Evolutionary conservation across 2,113 vertebrate genomes (phyloP).

Genomic region (Gorsachius goisagi): DNA sequence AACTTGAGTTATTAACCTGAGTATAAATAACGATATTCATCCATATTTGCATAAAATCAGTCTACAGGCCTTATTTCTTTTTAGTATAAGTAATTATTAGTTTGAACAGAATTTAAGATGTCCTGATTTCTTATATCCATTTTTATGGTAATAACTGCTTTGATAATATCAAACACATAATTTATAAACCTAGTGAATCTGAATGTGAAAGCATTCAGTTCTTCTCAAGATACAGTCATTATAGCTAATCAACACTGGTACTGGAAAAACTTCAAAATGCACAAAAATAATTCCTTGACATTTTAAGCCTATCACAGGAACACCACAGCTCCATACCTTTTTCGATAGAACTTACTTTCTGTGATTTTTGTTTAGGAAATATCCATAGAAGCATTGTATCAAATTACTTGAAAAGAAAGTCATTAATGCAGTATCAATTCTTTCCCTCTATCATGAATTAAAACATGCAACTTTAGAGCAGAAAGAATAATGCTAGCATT

Average conservation of each 20-base stretch:
- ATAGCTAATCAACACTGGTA: background rate
- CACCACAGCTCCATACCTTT: fast-evolving
- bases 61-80: background rate
- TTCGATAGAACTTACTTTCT: background rate
- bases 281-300: background rate
- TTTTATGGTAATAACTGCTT: background rate
- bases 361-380: background rate
- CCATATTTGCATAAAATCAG: background rate
- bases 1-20: background rate
- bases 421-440: background rate
- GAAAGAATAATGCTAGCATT: background rate
- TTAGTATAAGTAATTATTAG: background rate
- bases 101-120: background rate
- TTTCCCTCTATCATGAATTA: background rate
- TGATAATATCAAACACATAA: background rate
- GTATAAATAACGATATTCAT: background rate
- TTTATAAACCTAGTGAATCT: background rate
- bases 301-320: background rate
- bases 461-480: background rate
- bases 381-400: background rate
- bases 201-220: background rate
- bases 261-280: background rate
- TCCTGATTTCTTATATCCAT: background rate
- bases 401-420: background rate
- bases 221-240: background rate